Conservation (phyloP, 1,140 invertebrate genomes). For the Physella acuta region DNA sequence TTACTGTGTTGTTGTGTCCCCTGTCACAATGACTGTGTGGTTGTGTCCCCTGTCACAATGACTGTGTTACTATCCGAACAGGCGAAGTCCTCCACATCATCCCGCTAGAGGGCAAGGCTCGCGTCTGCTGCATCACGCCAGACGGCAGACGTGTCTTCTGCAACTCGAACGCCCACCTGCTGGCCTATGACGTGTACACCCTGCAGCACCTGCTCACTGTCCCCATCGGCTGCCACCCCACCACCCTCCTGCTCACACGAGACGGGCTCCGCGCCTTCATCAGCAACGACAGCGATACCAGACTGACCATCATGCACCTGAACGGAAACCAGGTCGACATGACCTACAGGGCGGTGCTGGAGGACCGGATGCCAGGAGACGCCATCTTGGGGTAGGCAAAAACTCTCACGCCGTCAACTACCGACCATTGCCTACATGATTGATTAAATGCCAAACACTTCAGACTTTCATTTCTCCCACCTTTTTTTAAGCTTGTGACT, state of each 20-base stretch:
- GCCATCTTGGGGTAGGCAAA: slow-evolving; percentile 25
- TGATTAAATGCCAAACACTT: too few species aligned
- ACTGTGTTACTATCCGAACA: too few species aligned
- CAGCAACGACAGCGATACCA: slow-evolving; percentile 40
- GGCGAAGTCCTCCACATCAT: slow-evolving; percentile 49
- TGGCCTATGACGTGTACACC: slow-evolving; percentile 48
- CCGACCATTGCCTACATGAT: too few species aligned
- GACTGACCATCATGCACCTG: slow-evolving; percentile 46
- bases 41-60: too few species aligned
- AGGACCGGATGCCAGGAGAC: slow-evolving; percentile 42
- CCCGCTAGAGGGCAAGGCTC: slow-evolving; percentile 45
- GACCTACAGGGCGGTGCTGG: slow-evolving; percentile 45
- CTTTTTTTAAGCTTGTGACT: too few species aligned
- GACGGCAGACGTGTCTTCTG: slow-evolving; percentile 48
- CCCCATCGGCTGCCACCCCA: slow-evolving; percentile 38
- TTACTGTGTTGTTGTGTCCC: too few species aligned
- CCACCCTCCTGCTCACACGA: slow-evolving; percentile 37
- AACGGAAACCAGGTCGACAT: slow-evolving; percentile 46
- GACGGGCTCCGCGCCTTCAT: slow-evolving; percentile 46
- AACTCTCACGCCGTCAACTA: too few species aligned
- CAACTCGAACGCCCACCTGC: slow-evolving; percentile 47
- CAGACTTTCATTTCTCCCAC: too few species aligned
- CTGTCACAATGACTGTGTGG: too few species aligned
- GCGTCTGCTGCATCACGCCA: slow-evolving; percentile 48
- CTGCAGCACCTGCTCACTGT: slow-evolving; percentile 44